A percentile compares a stretch with the other conserved stretches of the same genome.
These are phyloP conservation scores for Melanostigma gelatinosum DNA, from an alignment of 2,113 vertebrate species.

Conservation along the genomic window DNA sequence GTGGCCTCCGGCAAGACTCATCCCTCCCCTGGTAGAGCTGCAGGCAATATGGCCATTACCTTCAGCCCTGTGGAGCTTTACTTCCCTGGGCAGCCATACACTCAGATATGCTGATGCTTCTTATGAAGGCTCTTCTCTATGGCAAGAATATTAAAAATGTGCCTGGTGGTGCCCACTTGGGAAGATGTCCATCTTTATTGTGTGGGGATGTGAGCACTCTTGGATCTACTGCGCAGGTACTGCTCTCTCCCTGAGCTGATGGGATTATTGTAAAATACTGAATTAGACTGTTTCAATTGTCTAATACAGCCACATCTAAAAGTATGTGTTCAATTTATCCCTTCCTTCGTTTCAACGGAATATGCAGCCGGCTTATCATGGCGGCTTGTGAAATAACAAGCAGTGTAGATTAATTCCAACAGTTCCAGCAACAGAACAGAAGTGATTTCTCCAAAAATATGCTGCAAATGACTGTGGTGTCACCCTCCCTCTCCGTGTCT, in stretches of 20 bases:
- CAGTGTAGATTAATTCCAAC: constrained; percentile 64
- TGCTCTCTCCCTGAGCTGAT: constrained; percentile 40
- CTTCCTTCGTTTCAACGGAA: constrained; percentile 40
- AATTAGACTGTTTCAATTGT: constrained; percentile 53
- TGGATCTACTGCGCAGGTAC: constrained; percentile 58
- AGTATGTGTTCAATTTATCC: constrained; percentile 40
- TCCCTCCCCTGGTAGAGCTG: constrained; percentile 67
- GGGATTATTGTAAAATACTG: constrained; percentile 57
- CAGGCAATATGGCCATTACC: constrained; percentile 73
- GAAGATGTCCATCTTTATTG: constrained; percentile 69
- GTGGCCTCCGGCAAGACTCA: constrained; percentile 73
- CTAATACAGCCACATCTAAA: constrained; percentile 43
- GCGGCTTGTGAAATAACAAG: constrained; percentile 63
- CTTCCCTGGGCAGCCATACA: constrained; percentile 57
- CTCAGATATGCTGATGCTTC: constrained; percentile 63
- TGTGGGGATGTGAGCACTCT: constrained; percentile 59
- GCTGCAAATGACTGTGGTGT: constrained; percentile 61
- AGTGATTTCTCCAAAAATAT: constrained; percentile 53
- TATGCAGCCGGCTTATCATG: constrained; percentile 41
- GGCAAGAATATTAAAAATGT: constrained; percentile 73
- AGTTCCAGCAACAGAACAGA: constrained; percentile 54
- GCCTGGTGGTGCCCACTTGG: constrained; percentile 56
- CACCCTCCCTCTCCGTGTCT: constrained; percentile 30
- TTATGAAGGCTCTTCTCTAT: constrained; percentile 52
- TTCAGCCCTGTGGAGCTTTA: constrained; percentile 65